These are phyloP conservation scores for Pimpla rufipes DNA, from an alignment of 2,888 invertebrate species.

Conservation along the genomic window DNA sequence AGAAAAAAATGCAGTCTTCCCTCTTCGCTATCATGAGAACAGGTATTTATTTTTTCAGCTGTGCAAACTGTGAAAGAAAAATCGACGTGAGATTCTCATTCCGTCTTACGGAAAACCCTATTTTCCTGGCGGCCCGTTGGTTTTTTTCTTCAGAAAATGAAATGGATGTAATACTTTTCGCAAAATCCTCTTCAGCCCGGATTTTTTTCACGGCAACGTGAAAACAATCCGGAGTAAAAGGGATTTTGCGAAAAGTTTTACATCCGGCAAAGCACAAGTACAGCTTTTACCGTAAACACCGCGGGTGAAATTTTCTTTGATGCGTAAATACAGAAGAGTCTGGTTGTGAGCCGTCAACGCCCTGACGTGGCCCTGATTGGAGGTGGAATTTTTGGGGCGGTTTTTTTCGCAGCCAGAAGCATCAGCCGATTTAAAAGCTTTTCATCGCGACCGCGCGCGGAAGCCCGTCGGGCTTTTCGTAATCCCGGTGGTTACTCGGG, in stretches of 20 bases:
- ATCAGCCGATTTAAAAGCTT: conserved; percentile 20
- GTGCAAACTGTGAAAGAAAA: too few species aligned
- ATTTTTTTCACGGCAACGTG: too few species aligned
- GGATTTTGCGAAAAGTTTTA: too few species aligned
- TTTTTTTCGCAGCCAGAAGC: neutral
- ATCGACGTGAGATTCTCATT: too few species aligned
- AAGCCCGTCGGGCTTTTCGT: neutral
- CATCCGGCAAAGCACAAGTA: too few species aligned
- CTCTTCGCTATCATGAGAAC: too few species aligned
- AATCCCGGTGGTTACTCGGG: conserved; percentile 2
- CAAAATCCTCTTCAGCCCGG: neutral
- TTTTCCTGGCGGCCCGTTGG: too few species aligned
- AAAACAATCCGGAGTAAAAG: neutral
- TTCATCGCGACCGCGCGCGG: neutral
- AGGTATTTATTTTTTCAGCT: too few species aligned
- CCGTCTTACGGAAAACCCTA: too few species aligned
- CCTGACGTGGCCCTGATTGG: neutral
- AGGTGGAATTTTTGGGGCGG: neutral
- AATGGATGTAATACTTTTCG: neutral
- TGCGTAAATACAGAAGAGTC: neutral
- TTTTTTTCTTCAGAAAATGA: too few species aligned
- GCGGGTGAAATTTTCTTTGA: neutral
- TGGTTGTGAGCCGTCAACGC: neutral
- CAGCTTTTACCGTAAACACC: neutral
- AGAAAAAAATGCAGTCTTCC: too few species aligned